Conservation (phyloP, 2,888 invertebrate genomes). For the Hetaerina titia region DNA sequence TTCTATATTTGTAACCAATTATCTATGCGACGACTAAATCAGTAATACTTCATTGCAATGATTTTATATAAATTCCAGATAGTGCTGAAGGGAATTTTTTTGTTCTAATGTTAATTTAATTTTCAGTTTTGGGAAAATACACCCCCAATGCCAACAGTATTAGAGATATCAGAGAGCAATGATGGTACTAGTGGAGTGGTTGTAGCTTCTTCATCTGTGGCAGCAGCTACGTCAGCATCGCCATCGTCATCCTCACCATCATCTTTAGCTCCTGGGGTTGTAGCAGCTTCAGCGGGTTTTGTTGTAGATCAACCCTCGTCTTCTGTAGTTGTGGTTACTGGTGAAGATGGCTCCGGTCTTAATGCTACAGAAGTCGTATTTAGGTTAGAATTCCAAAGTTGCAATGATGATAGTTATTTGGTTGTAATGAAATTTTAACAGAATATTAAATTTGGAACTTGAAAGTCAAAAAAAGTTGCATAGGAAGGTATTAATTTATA, state of each 20-base stretch:
- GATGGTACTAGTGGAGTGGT: slow-evolving; percentile 71
- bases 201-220: slow-evolving; percentile 47
- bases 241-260: slow-evolving; percentile 60
- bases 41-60: background rate
- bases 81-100: too few species aligned
- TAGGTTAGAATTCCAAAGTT: slow-evolving; percentile 54
- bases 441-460: too few species aligned
- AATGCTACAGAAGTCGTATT: slow-evolving; percentile 70
- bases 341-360: slow-evolving; percentile 70
- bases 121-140: slow-evolving; percentile 85
- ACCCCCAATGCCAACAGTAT: slow-evolving; percentile 76
- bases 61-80: too few species aligned
- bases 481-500: too few species aligned
- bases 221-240: slow-evolving; percentile 40
- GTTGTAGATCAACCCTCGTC: slow-evolving; percentile 48
- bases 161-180: slow-evolving; percentile 73
- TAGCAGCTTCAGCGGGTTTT: slow-evolving; percentile 22
- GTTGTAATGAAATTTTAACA: too few species aligned
- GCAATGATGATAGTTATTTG: too few species aligned
- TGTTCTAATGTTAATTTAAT: background rate
- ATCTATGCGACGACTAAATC: background rate
- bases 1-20: background rate
- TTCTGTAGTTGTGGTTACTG: slow-evolving; percentile 69
- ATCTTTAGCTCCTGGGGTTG: slow-evolving; percentile 53
- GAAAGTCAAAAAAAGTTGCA: too few species aligned